Base-by-base conservation (phyloP, 2,113 vertebrate genomes). In the Barnardius zonarius region DNA sequence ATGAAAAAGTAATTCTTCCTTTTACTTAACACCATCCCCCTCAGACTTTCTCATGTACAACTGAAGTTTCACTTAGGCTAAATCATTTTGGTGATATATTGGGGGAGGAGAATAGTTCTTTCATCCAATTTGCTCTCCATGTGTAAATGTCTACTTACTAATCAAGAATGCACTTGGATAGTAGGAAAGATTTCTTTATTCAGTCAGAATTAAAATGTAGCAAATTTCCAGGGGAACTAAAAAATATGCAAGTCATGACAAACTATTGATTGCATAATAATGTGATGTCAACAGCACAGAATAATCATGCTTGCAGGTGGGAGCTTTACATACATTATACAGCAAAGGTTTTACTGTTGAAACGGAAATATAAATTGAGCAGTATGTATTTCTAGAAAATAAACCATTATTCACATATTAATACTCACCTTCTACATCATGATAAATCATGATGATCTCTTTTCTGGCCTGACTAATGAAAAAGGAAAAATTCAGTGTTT, bases 261-360 rank as follows among this genome's bases (percentile, higher is more conserved):
- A 91, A 87, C 72, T 92, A 96, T 93, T 83, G 93, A 95, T 84
- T 92, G 85, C 74, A 88, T 74, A 93, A 83, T 63, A 82, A 93
- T 82, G 88, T 84, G 81, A 86, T 93, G 79, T 81, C 83, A 88
- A 94, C 85, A 86, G 76, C 2, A 0, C 73, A 90, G 90, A 96
- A 93, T 75, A 96, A 95, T 95, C 88, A 75, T 52, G 55, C 81
- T 94, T 94, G 88, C 88, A 90, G 69, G 64, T 86, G 41, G 48
- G 86, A 93, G 64, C 33, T 90, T 83, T 86, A 84, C 76, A 84
- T 78, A 44, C 35, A 93, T 93, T 92, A 78, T 80, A 96, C 54
- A 80, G 82, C 54, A 62, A 67, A 86, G 49, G 48, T 69, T 85
- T 92, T 84, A 83, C 46, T 67, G n/a, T 74, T 91, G 64, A 77